Evolutionary conservation across 2,797 vertebrate genomes (phyloP).

Genomic region (Meda fulgida): DNA sequence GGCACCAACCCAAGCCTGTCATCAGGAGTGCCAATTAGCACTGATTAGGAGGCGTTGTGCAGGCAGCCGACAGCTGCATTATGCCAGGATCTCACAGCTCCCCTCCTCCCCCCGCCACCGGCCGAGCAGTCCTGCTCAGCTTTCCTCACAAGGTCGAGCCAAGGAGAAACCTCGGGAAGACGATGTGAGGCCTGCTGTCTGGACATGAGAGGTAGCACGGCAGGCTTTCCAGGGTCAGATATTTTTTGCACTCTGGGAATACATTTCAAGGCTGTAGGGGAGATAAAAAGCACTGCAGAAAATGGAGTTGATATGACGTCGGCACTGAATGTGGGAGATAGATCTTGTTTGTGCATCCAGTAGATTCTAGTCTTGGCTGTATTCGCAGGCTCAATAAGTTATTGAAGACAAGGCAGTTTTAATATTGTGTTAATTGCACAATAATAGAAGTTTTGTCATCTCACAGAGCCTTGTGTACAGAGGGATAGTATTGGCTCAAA

Average conservation of each 20-base stretch:
- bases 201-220: slow-evolving; percentile 47
- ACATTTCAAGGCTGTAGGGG: background rate
- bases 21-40: slow-evolving; percentile 72
- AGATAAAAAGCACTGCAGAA: slow-evolving; percentile 6
- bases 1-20: slow-evolving; percentile 60
- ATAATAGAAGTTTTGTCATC: slow-evolving; percentile 34
- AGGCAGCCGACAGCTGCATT: slow-evolving; percentile 62
- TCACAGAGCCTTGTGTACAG: slow-evolving; percentile 27
- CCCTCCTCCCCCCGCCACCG: slow-evolving; percentile 37
- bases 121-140: slow-evolving; percentile 60
- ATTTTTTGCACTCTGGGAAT: slow-evolving; percentile 65
- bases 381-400: background rate
- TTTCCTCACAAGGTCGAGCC: slow-evolving; percentile 66
- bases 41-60: slow-evolving; percentile 69
- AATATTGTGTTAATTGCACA: slow-evolving; percentile 34
- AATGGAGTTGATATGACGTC: background rate
- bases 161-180: slow-evolving; percentile 67
- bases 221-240: slow-evolving; percentile 55
- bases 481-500: slow-evolving; percentile 32
- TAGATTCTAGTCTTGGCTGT: background rate
- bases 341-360: slow-evolving; percentile 17
- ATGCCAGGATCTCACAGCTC: slow-evolving; percentile 56
- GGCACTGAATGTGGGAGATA: background rate
- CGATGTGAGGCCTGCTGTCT: slow-evolving; percentile 28
- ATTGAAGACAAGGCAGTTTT: slow-evolving; percentile 2